Percentiles rank a stretch among this genome's conserved stretches.
Evolutionary conservation across 2,888 invertebrate genomes (phyloP).

Genomic region (Orgyia antiqua): DNA sequence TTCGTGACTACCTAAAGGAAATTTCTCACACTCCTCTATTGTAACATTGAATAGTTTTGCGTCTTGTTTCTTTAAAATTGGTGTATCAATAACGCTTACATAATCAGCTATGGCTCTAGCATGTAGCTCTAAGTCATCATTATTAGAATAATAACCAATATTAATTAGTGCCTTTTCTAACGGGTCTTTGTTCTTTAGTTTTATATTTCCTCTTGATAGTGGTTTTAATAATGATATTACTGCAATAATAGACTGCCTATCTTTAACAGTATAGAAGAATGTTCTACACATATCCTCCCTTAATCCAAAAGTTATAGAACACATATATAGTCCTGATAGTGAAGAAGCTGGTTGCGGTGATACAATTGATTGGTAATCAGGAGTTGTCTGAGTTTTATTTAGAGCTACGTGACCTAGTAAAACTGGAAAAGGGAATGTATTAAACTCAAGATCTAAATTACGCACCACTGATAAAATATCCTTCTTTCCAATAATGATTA

Average conservation of each 20-base stretch:
- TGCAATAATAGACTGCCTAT: slow-evolving; percentile 26
- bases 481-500: slow-evolving; percentile 20
- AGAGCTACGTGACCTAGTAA: slow-evolving; percentile 36
- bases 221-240: slow-evolving; percentile 35
- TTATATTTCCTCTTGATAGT: slow-evolving; percentile 38
- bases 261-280: slow-evolving; percentile 21
- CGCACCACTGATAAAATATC: slow-evolving; percentile 12
- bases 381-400: slow-evolving; percentile 29
- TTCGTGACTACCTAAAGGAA: slow-evolving; percentile 33
- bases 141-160: slow-evolving; percentile 35
- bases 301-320: slow-evolving; percentile 19
- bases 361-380: slow-evolving; percentile 38
- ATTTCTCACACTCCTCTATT: slow-evolving; percentile 30
- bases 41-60: slow-evolving; percentile 25
- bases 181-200: slow-evolving; percentile 33
- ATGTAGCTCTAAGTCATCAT: slow-evolving; percentile 28
- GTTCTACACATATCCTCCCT: slow-evolving; percentile 30
- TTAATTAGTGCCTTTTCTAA: slow-evolving; percentile 31
- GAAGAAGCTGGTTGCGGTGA: slow-evolving; percentile 23
- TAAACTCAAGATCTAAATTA: slow-evolving; percentile 24
- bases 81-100: slow-evolving; percentile 27
- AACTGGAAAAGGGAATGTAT: slow-evolving; percentile 29
- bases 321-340: slow-evolving; percentile 25
- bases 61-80: slow-evolving; percentile 24
- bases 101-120: slow-evolving; percentile 28